These are phyloP conservation scores for Mactra quadrangularis DNA, from an alignment of 1,140 invertebrate species.

Conservation along the genomic window DNA sequence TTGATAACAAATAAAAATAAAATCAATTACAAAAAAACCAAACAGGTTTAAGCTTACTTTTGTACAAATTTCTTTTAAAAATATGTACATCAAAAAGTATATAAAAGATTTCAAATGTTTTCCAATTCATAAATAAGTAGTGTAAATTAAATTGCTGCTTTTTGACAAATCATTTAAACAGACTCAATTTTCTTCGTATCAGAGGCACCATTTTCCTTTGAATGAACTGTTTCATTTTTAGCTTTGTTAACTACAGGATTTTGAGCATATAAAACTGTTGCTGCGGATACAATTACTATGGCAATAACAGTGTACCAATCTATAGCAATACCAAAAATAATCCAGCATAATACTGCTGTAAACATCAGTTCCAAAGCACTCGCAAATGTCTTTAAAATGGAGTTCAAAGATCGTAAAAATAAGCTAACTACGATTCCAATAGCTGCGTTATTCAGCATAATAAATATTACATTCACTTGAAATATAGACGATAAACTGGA, in stretches of 20 bases:
- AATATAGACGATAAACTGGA: slow-evolving; percentile 85
- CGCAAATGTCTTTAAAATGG: slow-evolving; percentile 98
- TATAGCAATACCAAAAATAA: slow-evolving; percentile 95
- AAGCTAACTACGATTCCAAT: slow-evolving; percentile 97
- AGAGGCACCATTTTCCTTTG: slow-evolving; percentile 3
- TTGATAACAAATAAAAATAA: too few relatives aligned
- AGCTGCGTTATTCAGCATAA: slow-evolving; percentile 95
- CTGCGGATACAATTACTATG: slow-evolving; percentile 92
- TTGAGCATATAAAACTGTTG: slow-evolving; percentile 94
- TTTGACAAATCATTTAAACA: too few relatives aligned
- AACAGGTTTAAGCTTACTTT: too few relatives aligned
- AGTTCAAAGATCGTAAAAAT: slow-evolving; percentile 96
- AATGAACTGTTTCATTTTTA: slow-evolving; percentile 55
- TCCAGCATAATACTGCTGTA: slow-evolving; percentile 94
- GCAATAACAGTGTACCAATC: slow-evolving; percentile 92
- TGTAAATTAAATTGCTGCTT: too few relatives aligned
- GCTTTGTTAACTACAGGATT: slow-evolving; percentile 89
- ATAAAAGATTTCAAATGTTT: too few relatives aligned
- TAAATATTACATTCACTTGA: slow-evolving; percentile 89
- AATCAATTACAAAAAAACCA: too few relatives aligned
- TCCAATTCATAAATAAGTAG: too few relatives aligned
- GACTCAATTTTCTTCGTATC: slow-evolving; percentile 1
- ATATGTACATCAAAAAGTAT: too few relatives aligned
- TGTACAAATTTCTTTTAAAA: too few relatives aligned
- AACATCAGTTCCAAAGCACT: slow-evolving; percentile 96